phyloP scores from a whole-genome alignment of 2,113 vertebrate species.

The Prochilodus magdalenae region DNA sequence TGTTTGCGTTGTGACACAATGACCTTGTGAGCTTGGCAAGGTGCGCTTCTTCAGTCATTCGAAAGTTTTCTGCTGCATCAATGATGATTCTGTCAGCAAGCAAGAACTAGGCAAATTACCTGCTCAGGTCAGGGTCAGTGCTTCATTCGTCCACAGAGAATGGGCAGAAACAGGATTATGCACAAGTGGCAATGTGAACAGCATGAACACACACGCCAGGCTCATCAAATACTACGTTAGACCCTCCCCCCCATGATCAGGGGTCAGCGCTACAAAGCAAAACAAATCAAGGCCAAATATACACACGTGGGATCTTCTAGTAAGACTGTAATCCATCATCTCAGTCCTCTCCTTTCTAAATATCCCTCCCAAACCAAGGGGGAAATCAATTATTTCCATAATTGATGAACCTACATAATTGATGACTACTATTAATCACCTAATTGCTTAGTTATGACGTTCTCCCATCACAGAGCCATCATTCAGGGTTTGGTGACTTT shows the following conservation, averaged over 20 bases:
- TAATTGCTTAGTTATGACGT: too few species aligned
- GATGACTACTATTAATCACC: too few species aligned
- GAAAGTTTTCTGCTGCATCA: not conserved
- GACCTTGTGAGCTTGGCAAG: conserved; percentile 32
- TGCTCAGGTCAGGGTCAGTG: not conserved
- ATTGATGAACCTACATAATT: too few species aligned
- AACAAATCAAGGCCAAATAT: too few species aligned
- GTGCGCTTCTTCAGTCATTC: not conserved
- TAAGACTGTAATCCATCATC: too few species aligned
- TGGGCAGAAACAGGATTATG: not conserved
- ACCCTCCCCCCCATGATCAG: not conserved
- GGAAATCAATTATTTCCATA: too few species aligned
- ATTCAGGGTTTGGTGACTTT: too few species aligned
- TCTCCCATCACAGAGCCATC: too few species aligned
- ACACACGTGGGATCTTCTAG: too few species aligned
- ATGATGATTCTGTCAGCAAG: not conserved
- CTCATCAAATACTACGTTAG: not conserved
- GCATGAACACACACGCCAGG: not conserved
- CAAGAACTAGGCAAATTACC: not conserved
- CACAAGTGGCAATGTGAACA: not conserved
- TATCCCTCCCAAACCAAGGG: too few species aligned
- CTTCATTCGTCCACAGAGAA: not conserved
- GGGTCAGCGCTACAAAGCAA: too few species aligned
- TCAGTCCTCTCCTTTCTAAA: too few species aligned
- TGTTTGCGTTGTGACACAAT: conserved; percentile 20